A percentile compares a stretch with the other conserved stretches of the same genome.
These are phyloP conservation scores for Tenebrosternarchus preto DNA, from an alignment of 2,113 vertebrate genomes.

Conservation along the genomic window DNA sequence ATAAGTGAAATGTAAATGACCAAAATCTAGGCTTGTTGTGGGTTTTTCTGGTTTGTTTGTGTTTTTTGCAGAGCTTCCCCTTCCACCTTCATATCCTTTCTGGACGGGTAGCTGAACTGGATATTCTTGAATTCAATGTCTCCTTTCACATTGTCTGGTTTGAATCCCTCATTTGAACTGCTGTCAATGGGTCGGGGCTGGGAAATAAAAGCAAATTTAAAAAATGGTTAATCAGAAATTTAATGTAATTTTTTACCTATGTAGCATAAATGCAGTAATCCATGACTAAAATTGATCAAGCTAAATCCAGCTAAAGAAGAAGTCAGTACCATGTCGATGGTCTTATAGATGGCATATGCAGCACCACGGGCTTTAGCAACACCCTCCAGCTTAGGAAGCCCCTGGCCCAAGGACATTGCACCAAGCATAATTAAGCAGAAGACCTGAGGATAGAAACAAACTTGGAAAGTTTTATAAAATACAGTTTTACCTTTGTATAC, in stretches of 20 bases:
- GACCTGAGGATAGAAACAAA: conserved; percentile 65
- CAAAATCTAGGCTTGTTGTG: not conserved
- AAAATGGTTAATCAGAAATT: conserved; percentile 37
- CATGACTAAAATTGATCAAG: conserved; percentile 50
- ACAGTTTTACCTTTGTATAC: no score
- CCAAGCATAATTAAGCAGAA: conserved; percentile 77
- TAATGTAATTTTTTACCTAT: not conserved
- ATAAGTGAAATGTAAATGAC: not conserved
- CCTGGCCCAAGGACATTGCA: conserved; percentile 76
- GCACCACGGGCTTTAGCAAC: conserved; percentile 79
- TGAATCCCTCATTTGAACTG: conserved; percentile 77
- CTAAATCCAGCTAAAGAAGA: no score
- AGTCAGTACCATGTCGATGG: conserved; percentile 76
- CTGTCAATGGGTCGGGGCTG: conserved; percentile 79
- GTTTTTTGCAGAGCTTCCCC: not conserved
- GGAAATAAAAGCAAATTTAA: conserved; percentile 28
- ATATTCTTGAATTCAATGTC: conserved; percentile 83
- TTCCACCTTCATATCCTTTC: conserved; percentile 76
- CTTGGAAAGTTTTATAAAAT: conserved; percentile 50
- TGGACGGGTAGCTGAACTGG: conserved; percentile 82
- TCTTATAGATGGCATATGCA: conserved; percentile 79
- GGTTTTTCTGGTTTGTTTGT: not conserved
- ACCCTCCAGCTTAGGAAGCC: conserved; percentile 77
- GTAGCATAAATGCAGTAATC: conserved; percentile 40
- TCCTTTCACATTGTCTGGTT: conserved; percentile 76